phyloP scores from a whole-genome alignment of 2,888 invertebrate species.

The Nipponacmea schrenckii region DNA sequence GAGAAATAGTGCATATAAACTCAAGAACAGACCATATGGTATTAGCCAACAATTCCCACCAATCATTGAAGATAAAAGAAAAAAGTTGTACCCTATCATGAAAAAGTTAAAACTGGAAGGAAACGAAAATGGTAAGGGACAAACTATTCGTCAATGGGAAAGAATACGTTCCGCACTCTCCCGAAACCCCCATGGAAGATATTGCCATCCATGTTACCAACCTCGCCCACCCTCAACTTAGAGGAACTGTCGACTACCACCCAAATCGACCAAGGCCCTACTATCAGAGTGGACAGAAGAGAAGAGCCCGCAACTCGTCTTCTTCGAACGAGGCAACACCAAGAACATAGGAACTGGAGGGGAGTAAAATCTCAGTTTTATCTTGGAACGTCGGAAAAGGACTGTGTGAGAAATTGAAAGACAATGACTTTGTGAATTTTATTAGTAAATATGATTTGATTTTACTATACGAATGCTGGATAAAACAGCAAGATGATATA shows the following conservation, averaged over 20 bases:
- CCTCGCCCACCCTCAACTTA: too few species aligned
- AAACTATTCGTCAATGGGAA: conserved; percentile 3
- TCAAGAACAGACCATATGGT: background rate
- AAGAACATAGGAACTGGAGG: background rate
- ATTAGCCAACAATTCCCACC: conserved; percentile 14
- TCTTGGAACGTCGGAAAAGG: background rate
- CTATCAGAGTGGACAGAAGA: too few species aligned
- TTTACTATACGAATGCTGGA: background rate
- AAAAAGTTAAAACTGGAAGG: background rate
- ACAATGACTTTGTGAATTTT: background rate
- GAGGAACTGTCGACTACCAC: too few species aligned
- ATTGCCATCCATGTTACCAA: too few species aligned
- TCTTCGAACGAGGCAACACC: too few species aligned
- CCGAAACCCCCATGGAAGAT: too few species aligned
- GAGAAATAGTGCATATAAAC: background rate
- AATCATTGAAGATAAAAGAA: conserved; percentile 5
- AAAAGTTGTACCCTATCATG: conserved; percentile 5
- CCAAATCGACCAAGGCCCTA: too few species aligned
- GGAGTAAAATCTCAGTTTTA: background rate
- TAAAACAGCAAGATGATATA: background rate
- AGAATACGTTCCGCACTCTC: background rate
- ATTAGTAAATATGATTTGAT: background rate
- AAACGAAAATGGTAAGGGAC: background rate
- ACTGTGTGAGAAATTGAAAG: background rate
- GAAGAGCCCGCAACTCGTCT: too few species aligned